phyloP scores from a whole-genome alignment of 2,797 vertebrate genomes.

The Tadarida brasiliensis region DNA sequence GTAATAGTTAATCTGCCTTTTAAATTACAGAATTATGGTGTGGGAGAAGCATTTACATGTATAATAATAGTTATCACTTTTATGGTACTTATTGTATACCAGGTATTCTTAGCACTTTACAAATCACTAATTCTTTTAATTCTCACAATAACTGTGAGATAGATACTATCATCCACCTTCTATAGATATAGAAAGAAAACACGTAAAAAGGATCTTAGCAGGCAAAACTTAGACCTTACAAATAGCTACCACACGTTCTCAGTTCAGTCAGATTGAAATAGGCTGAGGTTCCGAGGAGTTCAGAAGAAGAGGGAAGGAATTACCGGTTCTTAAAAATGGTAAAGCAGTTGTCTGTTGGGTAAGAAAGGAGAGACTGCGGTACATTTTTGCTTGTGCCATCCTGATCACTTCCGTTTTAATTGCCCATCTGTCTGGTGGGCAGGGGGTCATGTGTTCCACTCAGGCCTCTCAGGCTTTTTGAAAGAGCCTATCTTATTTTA shows the following conservation, averaged over 20 bases:
- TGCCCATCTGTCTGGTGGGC: not conserved
- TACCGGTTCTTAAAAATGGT: slow-evolving; percentile 55
- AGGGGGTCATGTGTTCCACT: not conserved
- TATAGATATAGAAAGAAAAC: not conserved
- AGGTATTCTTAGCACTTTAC: not conserved
- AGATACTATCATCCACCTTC: not conserved
- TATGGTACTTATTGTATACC: not conserved
- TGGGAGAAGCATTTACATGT: slow-evolving; percentile 39
- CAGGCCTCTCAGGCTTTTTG: not conserved
- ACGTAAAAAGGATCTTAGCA: slow-evolving; percentile 10
- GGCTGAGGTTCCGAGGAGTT: not conserved
- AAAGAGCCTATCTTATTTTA: slow-evolving; percentile 23
- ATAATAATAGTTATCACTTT: slow-evolving; percentile 1
- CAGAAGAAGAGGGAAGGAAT: slow-evolving; percentile 10
- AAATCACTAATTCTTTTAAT: slow-evolving; percentile 6
- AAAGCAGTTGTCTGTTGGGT: not conserved
- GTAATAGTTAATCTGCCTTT: slow-evolving; percentile 45
- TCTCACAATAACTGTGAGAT: not conserved
- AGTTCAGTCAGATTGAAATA: not conserved
- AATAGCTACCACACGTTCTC: not conserved
- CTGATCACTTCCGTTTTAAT: not conserved
- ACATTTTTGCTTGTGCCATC: not conserved
- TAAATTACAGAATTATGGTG: slow-evolving; percentile 15
- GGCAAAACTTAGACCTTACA: slow-evolving; percentile 35
- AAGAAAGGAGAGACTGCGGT: not conserved